A percentile compares a stretch with the other conserved stretches of the same genome.
phyloP scores from a whole-genome alignment of 2,797 vertebrate species.

The Phrynocephalus guinanensis region DNA sequence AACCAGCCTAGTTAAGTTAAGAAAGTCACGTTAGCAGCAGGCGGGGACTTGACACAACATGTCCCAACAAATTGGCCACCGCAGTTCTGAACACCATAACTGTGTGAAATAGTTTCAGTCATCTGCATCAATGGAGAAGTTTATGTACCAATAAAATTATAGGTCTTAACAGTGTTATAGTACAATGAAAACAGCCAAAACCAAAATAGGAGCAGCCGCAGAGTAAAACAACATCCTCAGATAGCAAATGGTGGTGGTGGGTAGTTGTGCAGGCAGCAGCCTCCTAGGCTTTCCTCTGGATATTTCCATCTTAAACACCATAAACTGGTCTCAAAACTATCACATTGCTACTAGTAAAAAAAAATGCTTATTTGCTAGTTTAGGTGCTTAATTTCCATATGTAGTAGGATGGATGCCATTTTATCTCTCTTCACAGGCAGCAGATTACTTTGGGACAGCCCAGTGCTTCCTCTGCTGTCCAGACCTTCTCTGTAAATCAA shows the following conservation, averaged over 20 bases:
- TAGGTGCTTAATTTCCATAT: neutral
- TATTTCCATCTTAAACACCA: neutral
- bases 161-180: too few species aligned
- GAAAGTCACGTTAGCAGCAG: too few species aligned
- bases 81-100: too few species aligned
- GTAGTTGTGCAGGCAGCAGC: neutral
- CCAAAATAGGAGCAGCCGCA: too few species aligned
- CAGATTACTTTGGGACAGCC: neutral
- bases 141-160: too few species aligned
- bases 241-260: neutral
- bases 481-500: neutral
- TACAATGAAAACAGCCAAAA: too few species aligned
- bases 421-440: neutral
- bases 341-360: neutral
- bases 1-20: too few species aligned
- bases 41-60: too few species aligned
- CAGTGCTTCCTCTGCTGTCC: neutral
- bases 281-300: neutral
- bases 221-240: neutral
- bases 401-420: neutral
- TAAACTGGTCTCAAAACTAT: neutral
- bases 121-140: too few species aligned
- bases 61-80: too few species aligned
- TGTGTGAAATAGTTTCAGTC: too few species aligned
- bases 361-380: neutral